Evolutionary conservation across 2,888 invertebrate species (phyloP), one percentile per base, ranked within the genome.

Genomic region (Meteorus cinctellus): DNA sequence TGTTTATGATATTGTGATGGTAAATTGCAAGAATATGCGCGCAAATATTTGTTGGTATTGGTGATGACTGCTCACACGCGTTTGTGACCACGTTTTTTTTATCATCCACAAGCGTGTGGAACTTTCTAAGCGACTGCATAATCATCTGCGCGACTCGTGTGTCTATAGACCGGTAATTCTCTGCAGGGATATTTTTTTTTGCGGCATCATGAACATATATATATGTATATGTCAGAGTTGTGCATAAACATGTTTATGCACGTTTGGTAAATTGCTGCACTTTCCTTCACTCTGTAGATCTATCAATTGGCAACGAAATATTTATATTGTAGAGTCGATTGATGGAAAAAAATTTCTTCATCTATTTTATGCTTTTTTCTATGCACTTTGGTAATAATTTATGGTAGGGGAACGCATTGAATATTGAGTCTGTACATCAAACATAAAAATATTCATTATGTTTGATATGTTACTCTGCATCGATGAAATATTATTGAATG

Each of bases 101-200:
- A 45, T 69, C 67, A 45, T 73, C 48, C 66, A 51, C 31, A n/a
- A 62, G 29, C 34, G n/a, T 71, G 72, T 66, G 69, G 71, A 76
- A 78, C 79, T 80, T 81, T 79, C 79, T 81, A 81, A 79, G 77
- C 77, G 75, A 78, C 75, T 79, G 78, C 78, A 81, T 79, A 81
- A 81, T 74, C 75, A 74, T 75, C 75, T 41, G 74, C 72, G 70
- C 62, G 68, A 71, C 72, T 75, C 68, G 63, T 66, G 74, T 63
- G 67, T 66, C 36, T 69, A 62, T 69, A 75, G 55, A 76, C 71
- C 59, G 29, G 75, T 74, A 75, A 81, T 81, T 79, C 78, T 74
- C 74, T 78, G 63, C 60, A 60, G 66, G 66, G 51, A 74, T 78
- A 71, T n/a, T 36, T 74, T 45, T 45, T 74, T 31, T 74, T 48